Conservation (phyloP, 1,140 invertebrate genomes). For the Aphelinus certus region DNA sequence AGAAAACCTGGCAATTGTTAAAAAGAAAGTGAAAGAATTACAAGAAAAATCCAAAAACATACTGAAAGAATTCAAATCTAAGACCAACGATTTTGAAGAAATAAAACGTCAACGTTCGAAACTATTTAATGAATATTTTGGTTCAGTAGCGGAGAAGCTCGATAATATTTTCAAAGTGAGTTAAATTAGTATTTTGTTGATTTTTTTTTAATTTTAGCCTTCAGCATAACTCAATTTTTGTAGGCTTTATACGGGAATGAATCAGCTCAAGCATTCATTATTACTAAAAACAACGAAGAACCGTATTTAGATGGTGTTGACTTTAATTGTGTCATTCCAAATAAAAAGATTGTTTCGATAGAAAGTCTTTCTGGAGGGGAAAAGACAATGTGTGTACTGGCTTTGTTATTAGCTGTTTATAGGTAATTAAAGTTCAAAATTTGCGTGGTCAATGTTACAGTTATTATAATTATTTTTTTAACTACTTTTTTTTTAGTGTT, state of each 20-base stretch:
- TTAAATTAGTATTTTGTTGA: constrained; percentile 6
- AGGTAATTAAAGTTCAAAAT: constrained; percentile 67
- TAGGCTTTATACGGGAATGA: constrained; percentile 91
- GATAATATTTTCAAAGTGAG: constrained; percentile 94
- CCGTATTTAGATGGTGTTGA: constrained; percentile 97
- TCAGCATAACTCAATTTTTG: constrained; percentile 26
- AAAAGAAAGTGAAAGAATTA: constrained; percentile 72
- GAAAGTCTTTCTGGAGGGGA: constrained; percentile 98
- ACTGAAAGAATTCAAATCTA: constrained; percentile 83
- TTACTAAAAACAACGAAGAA: constrained; percentile 96
- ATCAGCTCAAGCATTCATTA: constrained; percentile 95
- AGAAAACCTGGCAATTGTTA: constrained; percentile 1
- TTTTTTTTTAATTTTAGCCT: constrained; percentile 12
- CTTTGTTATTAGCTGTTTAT: constrained; percentile 96
- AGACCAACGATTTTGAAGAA: constrained; percentile 89
- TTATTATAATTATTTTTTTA: constrained; percentile 26
- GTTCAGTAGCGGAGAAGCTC: constrained; percentile 90
- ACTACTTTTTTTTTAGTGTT: constrained; percentile 72
- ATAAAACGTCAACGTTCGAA: constrained; percentile 89
- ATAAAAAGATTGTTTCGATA: constrained; percentile 96
- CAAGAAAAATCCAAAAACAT: constrained; percentile 89
- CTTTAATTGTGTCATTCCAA: constrained; percentile 98
- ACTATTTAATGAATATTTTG: constrained; percentile 90
- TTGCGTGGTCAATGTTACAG: constrained; percentile 1
- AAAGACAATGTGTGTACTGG: constrained; percentile 97